Evolutionary conservation across 2,113 vertebrate genomes (phyloP), one percentile per base, ranked within the genome.

Genomic region (Elaphurus davidianus): DNA sequence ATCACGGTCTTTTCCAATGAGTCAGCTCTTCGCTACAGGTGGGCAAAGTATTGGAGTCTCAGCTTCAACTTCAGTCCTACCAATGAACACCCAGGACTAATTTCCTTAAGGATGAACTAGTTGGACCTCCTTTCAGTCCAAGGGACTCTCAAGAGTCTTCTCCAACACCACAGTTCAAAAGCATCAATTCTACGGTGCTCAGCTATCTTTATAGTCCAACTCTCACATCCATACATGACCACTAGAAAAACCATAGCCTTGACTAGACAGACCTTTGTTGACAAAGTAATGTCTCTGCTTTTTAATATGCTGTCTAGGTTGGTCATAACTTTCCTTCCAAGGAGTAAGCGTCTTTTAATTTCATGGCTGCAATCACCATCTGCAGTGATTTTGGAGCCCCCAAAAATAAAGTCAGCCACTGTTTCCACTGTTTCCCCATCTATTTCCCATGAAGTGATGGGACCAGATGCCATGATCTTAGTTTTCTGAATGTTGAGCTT

Each of bases 171-270:
- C 33, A 64, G 7, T 17, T n/a, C 30, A 64, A 64, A 64, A 64
- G 7, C 16, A 64, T 64, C 62, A n/a, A n/a, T 64, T 64, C 7
- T 64, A 17, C 1, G 0, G 30, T 0, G 1, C 30, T n/a, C 30
- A 64, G 15, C 62, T 9, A 17, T 64, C 30, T 17, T 64, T 16
- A 64, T 15, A 64, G 7, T 64, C 33, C 30, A 64, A n/a, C 30
- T 64, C 33, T 64, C 60, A 62, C 60, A 33, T 62, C 28, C 60
- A 33, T 33, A 33, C 60, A 16, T 7, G 60, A 62, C 28, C 1
- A 30, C 30, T 9, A 30, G 30, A 33, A 33, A 64, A 64, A 16
- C 60, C 60, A 64, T 1, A 33, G 60, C 14, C 60, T 64, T 64
- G 30, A 33, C 60, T 33, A 64, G 30, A 64, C 6, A 0, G 30